Evolutionary conservation across 2,797 vertebrate species (phyloP), one percentile per base, ranked within the genome.

Genomic region (Sebastes nivosus): DNA sequence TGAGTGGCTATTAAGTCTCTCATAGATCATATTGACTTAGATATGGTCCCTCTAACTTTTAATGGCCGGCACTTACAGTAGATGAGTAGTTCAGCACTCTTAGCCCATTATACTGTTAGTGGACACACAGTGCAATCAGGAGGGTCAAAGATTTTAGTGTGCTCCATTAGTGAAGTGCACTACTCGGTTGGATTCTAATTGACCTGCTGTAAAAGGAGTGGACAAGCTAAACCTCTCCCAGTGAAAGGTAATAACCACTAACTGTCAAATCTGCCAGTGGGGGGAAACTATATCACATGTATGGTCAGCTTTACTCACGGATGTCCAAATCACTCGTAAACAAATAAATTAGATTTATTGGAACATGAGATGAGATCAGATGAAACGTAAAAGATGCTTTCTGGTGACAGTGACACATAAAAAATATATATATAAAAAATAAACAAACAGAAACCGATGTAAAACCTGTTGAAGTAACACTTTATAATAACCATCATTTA

Each of bases 161-260:
- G 81, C 94, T 93, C 93, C 87, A 94, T 93, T 92, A 91, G 89
- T 94, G 89, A 93, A 93, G 93, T 89, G 90, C 93, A 93, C 87
- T 84, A 89, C 94, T 95, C 93, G 63, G 93, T 93, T 90, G 89
- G 92, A 92, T 95, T 94, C 92, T 94, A 94, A 95, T 95, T 96
- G 95, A 95, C 95, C 95, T 72, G 79, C 83, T 78, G 90, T 85
- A 86, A 91, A 93, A 92, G 82, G 81, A 92, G 94, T 84, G 87
- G 89, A 90, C 84, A 60, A 79, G 82, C 88, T 54, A 73, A 89
- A 84, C 82, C 89, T 87, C 89, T 88, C 85, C 86, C 84, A 87
- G 66, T 84, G 70, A 90, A 89, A 91, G 81, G 88, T 90, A 92
- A 92, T 79, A 88, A 90, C 80, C 54, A 67, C 87, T 93, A 92